Evolutionary conservation across 2,888 invertebrate genomes (phyloP).

Genomic region (Vanessa cardui): DNA sequence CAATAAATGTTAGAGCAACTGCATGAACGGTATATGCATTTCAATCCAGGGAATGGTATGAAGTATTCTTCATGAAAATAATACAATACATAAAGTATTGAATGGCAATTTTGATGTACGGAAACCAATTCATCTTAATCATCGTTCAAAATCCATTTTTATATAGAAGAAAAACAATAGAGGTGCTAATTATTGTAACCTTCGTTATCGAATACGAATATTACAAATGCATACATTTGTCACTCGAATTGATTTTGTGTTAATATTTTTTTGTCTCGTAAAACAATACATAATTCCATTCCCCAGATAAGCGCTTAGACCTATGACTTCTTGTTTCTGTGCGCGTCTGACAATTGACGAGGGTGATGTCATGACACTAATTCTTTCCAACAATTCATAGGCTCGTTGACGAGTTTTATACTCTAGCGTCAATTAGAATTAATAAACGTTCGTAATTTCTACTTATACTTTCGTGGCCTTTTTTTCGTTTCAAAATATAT

Average conservation of each 20-base stretch:
- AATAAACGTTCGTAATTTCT: no score
- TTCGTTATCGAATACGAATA: background rate
- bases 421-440: background rate
- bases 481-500: no score
- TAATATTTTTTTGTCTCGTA: background rate
- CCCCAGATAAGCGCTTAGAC: conserved; percentile 26
- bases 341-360: conserved; percentile 37
- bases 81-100: no score
- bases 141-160: no score
- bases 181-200: conserved; percentile 6
- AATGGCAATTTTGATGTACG: no score
- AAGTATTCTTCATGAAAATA: no score
- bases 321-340: conserved; percentile 34
- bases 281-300: conserved; percentile 20
- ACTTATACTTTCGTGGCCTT: no score
- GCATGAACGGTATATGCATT: no score
- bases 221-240: background rate
- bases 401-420: conserved; percentile 4
- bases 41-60: no score
- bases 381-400: conserved; percentile 43
- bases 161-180: background rate
- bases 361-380: conserved; percentile 59
- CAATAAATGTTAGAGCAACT: no score
- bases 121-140: no score
- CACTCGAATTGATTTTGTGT: background rate